A percentile compares a stretch with the other conserved stretches of the same genome.
phyloP scores from a whole-genome alignment of 1,140 invertebrate species.

The Zaprionus nigranus region DNA sequence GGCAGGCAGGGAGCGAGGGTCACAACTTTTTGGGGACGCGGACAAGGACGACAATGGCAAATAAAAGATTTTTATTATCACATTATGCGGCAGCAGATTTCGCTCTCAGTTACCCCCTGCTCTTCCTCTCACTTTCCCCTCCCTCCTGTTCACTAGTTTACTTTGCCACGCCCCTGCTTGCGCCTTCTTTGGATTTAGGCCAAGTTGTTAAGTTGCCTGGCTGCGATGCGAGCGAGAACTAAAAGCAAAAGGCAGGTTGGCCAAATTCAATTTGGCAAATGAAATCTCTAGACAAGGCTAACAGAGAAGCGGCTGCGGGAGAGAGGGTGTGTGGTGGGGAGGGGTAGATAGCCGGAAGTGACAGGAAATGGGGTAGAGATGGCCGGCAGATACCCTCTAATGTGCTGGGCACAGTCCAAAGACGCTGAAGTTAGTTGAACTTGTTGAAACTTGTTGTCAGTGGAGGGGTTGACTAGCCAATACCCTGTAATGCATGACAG shows the following conservation, averaged over 20 bases:
- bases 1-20: no score
- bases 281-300: slow-evolving; percentile 61
- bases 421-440: not conserved
- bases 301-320: slow-evolving; percentile 11
- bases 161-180: slow-evolving; percentile 34
- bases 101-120: slow-evolving; percentile 1
- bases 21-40: slow-evolving; percentile 24
- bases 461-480: not conserved
- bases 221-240: slow-evolving; percentile 28
- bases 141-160: slow-evolving; percentile 59
- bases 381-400: slow-evolving; percentile 15
- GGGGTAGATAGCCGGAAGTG: not conserved
- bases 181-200: slow-evolving; percentile 54
- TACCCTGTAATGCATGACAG: not conserved
- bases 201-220: slow-evolving; percentile 52
- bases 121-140: not conserved
- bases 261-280: slow-evolving; percentile 78
- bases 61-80: slow-evolving; percentile 82
- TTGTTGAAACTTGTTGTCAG: not conserved
- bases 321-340: not conserved
- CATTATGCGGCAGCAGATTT: slow-evolving; percentile 81
- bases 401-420: not conserved
- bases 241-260: slow-evolving; percentile 58
- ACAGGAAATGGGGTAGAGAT: not conserved
- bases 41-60: slow-evolving; percentile 64